Percentiles rank a stretch among this genome's conserved stretches.
Evolutionary conservation across 92 coral and sea anemone species (phyloP).

Genomic region (Montipora capitata): DNA sequence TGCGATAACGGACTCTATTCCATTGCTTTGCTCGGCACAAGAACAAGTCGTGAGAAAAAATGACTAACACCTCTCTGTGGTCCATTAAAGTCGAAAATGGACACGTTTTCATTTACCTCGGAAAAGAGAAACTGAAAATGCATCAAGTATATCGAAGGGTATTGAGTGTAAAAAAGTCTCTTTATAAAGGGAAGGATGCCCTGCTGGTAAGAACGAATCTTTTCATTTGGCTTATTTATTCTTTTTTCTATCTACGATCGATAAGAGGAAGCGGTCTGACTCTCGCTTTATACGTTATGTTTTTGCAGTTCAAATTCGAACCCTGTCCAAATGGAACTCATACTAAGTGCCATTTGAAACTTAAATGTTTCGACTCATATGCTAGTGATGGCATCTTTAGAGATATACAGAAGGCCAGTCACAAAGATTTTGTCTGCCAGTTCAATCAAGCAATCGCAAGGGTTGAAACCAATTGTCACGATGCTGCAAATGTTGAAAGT

Average conservation of each 20-base stretch:
- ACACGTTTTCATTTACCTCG: neutral
- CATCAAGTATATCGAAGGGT: slow-evolving; percentile 7
- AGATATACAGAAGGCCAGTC: neutral
- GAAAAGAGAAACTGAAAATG: neutral
- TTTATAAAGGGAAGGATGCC: neutral
- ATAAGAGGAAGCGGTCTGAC: neutral
- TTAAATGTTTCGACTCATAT: neutral
- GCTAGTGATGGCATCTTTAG: neutral
- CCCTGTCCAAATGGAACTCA: neutral
- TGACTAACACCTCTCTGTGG: neutral
- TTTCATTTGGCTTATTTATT: neutral
- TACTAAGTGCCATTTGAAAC: neutral
- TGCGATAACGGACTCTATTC: neutral
- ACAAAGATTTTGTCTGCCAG: no score
- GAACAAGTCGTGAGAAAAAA: neutral
- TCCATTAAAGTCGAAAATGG: neutral
- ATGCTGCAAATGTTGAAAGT: no score
- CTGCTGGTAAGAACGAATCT: neutral
- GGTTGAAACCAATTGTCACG: no score
- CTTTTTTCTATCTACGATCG: neutral
- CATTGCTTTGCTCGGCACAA: neutral
- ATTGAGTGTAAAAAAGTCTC: neutral
- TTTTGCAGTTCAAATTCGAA: neutral
- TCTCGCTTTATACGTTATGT: neutral
- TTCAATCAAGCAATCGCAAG: no score